Evolutionary conservation across 1,140 invertebrate species (phyloP), one percentile per base, ranked within the genome.

Genomic region (Tetragonula clypearis): DNA sequence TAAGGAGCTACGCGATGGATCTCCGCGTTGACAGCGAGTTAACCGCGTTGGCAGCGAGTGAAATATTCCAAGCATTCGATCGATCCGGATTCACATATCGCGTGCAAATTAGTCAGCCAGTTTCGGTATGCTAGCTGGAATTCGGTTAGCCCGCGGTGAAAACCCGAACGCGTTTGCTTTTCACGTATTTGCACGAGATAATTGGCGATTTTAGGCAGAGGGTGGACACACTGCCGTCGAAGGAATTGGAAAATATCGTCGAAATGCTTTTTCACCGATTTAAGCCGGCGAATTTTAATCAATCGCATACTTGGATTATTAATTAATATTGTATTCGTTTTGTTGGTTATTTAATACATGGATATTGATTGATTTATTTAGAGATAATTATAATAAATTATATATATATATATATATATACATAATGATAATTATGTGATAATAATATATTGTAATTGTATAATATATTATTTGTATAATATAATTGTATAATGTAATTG

Each of bases 51-150:
- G 41, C 41, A 41, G 4, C 41, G 41, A 41, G 41, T 56, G 75
- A 62, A 58, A 23, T 77, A 77, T 62, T n/a, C 56, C 30, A 14
- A 9, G 35, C 41, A 62, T 77, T 23, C 56, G 74, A 60, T 76
- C 74, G 75, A 77, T 62, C 11, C 30, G 8, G 30, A 35, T n/a
- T 62, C 75, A 35, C 30, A 26, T 41, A 77, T 77, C 35, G 58
- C 56, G 75, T 41, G n/a, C 75, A 62, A 49, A 77, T 77, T 77
- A 62, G 35, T 17, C 23, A 14, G 58, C 8, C 35, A 62, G 11
- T 77, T 77, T 77, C 21, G 58, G 75, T 41, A 77, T 77, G 30
- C 58, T 15, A 1, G 21, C 21, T n/a, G 75, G 75, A 77, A 77
- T 77, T 21, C 4, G 26, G 75, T 35, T 53, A 11, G 58, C 14